A percentile compares a stretch with the other conserved stretches of the same genome.
Evolutionary conservation across 1,140 invertebrate species (phyloP).

Genomic region (Dreissena polymorpha): DNA sequence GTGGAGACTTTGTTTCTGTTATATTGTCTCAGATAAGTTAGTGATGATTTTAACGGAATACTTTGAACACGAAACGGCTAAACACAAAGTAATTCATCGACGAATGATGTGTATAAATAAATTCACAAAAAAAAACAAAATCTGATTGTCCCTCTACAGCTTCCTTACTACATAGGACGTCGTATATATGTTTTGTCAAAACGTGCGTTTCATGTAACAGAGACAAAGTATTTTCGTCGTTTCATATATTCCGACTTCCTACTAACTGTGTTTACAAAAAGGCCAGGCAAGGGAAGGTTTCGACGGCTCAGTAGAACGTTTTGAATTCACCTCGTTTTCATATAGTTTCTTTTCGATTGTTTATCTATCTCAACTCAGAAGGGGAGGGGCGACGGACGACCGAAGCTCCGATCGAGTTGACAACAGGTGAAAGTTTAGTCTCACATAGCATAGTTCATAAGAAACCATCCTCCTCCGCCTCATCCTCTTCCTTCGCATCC

Average conservation of each 20-base stretch:
- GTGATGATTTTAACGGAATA: too few species aligned
- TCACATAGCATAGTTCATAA: conserved; percentile 39
- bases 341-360: conserved; percentile 90
- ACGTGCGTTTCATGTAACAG: too few species aligned
- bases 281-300: conserved; percentile 50
- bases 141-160: too few species aligned
- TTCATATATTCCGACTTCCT: neutral
- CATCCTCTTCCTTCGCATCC: conserved; percentile 34
- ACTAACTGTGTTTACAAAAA: conserved; percentile 40
- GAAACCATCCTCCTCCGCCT: conserved; percentile 29
- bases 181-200: too few species aligned
- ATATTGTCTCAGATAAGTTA: too few species aligned
- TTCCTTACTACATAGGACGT: too few species aligned
- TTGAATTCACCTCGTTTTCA: conserved; percentile 55
- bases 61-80: too few species aligned
- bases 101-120: too few species aligned
- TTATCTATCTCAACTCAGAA: conserved; percentile 89
- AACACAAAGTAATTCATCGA: too few species aligned
- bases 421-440: conserved; percentile 53
- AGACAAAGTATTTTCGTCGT: too few species aligned
- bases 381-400: conserved; percentile 74
- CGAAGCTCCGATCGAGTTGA: conserved; percentile 43
- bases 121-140: too few species aligned
- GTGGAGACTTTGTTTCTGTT: too few species aligned
- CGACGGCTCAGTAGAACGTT: conserved; percentile 33